phyloP scores from a whole-genome alignment of 2,797 vertebrate genomes.

The Mico argentatus region DNA sequence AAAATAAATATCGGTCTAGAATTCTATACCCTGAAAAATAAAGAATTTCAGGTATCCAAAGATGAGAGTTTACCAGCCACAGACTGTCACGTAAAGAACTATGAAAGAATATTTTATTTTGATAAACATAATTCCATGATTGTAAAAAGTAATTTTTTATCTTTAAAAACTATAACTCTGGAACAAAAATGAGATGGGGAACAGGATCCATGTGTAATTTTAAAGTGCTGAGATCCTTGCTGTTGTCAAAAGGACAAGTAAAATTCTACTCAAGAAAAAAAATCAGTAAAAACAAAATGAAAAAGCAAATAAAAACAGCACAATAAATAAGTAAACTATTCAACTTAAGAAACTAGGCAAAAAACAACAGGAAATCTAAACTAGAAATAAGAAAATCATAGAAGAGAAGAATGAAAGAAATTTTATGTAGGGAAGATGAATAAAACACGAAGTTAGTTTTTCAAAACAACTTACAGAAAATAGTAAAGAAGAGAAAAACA shows the following conservation, averaged over 20 bases:
- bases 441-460: background rate
- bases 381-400: background rate
- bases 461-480: background rate
- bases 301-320: background rate
- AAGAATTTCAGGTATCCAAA: background rate
- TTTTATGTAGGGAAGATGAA: background rate
- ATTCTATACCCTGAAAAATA: background rate
- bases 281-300: background rate
- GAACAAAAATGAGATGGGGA: background rate
- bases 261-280: background rate
- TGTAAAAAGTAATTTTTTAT: background rate
- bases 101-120: background rate
- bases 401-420: background rate
- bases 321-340: background rate
- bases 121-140: background rate
- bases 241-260: background rate
- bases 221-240: background rate
- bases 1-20: background rate
- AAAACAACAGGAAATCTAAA: slow-evolving; percentile 2
- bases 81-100: background rate
- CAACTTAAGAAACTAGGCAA: background rate
- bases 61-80: background rate
- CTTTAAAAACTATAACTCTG: slow-evolving; percentile 4
- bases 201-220: background rate
- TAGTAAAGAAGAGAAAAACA: background rate